Base-by-base conservation (phyloP, 2,797 vertebrate species). In the Pyrocephalus nanus region DNA sequence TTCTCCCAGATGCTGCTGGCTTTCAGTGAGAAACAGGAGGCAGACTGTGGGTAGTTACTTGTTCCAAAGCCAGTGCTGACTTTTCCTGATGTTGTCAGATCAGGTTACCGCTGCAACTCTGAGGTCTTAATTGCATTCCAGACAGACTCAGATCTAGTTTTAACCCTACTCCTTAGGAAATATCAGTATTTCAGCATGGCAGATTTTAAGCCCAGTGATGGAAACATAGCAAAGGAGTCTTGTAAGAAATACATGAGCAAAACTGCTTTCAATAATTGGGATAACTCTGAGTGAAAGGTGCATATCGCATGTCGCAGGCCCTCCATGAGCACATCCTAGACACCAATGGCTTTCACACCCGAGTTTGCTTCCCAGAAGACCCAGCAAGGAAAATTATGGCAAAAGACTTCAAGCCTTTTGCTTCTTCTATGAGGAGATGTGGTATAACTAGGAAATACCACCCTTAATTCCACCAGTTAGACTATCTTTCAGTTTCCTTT, bases 51-150 rank as follows among this genome's bases (percentile, higher is more conserved):
- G 30, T 78, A 65, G 74, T 32, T 67, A 23, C 27, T 92, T 70
- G 53, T 72, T 91, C 54, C 38, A 84, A 72, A 94, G 84, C 65
- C 79, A 69, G 32, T 13, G 26, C 66, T 64, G 53, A 66, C 55
- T 95, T 73, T 58, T 89, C 50, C 76, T 79, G 50, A 61, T 94
- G 53, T 86, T 95, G 84, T 92, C 92, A 93, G 74, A 81, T 83
- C 51, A 62, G 19, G 70, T 92, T 88, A 89, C 36, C 23, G 17
- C 34, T 75, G 45, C n/a, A 70, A 25, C 17, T 88, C 51, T 73
- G 61, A 83, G 47, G n/a, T 94, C 88, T 93, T 93, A 79, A 91
- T 82, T 82, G 45, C 30, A 50, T 62, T 69, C 48, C 74, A 70
- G 60, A 58, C 50, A 76, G 13, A 19, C 15, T 84, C 4, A 0